Base-by-base conservation (phyloP, 2,113 vertebrate species). In the Rhizomys pruinosus region DNA sequence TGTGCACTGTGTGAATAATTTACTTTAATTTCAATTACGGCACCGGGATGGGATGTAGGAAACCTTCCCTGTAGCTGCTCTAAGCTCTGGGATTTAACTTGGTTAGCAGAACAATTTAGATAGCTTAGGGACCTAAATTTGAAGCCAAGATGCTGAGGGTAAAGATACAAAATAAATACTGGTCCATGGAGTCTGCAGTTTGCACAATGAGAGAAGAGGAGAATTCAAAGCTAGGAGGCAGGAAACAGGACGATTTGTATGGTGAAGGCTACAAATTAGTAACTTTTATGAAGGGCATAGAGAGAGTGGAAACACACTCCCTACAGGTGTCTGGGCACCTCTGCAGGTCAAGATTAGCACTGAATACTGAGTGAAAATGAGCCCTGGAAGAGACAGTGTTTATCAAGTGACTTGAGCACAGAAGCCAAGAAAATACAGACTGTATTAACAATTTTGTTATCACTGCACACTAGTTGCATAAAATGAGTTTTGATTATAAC, bases 1-100 rank as follows among this genome's bases (percentile, higher is more conserved):
- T 97, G 96, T 96, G 95, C 90, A 93, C 95, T 97, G 93, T 96
- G 96, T 97, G 96, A 97, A 97, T 97, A 96, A 97, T 96, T 97
- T 96, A 93, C 97, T 96, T 97, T 97, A 95, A 97, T 97, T 97
- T 97, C 96, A 95, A 96, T 97, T 97, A 96, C 95, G 93, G 95
- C 92, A 89, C 96, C 39, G 90, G 94, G 87, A 95, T 82, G 92
- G 66, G 95, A 93, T 95, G 82, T 93, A 95, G 93, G 93, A 96
- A 97, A 87, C 93, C 96, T 94, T 97, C 96, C 93, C 93, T 95
- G 96, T 95, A 92, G 92, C 92, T 90, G 93, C 84, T 90, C 37
- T 96, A 90, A 95, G 92, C 95, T 88, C 87, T 47, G 96, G 95
- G 96, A 90, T 96, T 97, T 97, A 97, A 96, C 95, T 97, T 96